Conservation (phyloP, 2,113 vertebrate genomes). For the Microcebus tavaratra region DNA sequence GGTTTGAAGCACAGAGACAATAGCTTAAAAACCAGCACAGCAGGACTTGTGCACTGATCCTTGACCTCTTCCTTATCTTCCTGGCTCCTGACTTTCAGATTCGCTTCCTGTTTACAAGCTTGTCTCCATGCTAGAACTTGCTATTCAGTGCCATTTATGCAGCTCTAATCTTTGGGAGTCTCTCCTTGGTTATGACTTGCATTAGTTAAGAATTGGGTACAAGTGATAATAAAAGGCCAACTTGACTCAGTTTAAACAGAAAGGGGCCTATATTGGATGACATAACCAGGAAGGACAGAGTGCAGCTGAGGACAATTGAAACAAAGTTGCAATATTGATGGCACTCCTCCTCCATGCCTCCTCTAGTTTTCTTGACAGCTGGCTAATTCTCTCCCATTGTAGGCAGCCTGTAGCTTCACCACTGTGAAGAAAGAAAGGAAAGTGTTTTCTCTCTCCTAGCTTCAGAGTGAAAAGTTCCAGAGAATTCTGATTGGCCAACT, state of each 20-base stretch:
- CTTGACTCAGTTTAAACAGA: neutral
- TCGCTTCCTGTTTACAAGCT: constrained; percentile 21
- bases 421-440: neutral
- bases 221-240: neutral
- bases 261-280: neutral
- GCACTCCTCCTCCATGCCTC: neutral
- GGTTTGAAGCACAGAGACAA: neutral
- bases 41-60: neutral
- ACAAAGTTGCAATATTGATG: neutral
- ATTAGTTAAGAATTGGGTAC: neutral
- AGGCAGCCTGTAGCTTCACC: neutral
- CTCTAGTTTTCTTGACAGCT: neutral
- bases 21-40: neutral
- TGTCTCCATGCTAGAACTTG: neutral
- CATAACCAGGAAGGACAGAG: neutral
- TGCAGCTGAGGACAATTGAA: neutral
- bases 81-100: neutral
- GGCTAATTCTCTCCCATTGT: neutral
- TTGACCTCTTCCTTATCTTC: constrained; percentile 2
- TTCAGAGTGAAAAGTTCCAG: neutral
- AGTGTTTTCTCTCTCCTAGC: neutral
- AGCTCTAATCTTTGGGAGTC: neutral
- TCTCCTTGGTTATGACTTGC: neutral
- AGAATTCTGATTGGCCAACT: neutral
- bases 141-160: neutral